Evolutionary conservation across 2,888 invertebrate genomes (phyloP), one percentile per base, ranked within the genome.

Genomic region (Diarsia rubi): DNA sequence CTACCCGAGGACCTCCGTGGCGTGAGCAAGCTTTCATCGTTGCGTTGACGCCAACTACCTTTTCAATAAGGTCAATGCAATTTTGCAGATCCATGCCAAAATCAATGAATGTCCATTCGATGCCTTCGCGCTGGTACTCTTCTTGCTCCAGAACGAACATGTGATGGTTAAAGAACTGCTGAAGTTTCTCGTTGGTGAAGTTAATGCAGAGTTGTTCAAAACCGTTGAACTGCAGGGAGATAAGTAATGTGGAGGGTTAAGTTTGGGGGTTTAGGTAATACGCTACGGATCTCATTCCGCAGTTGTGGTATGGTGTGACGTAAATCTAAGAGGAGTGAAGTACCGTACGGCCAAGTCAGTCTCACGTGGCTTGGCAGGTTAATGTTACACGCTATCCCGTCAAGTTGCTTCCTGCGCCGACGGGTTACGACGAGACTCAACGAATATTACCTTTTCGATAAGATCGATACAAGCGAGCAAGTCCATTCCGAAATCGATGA

Each of bases 201-300:
- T 99, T 99, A 98, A 99, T 99, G 97, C 99, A 99, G 95, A 99
- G 97, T 97, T 99, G 99, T 97, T 99, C 99, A 97, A 99, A 99
- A 96, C 99, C 98, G 97, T 99, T 99, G 97, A 95, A 98, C 98
- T 98, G 97, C 96, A 96, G 97, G 96, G 95, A 94, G 90, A 94
- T 93, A 87, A 86, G 88, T 94, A 93, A 94, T 90, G 92, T 90
- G 94, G 93, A 90, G 88, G 80, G 94, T 95, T 95, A 93, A 88
- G 92, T 93, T 94, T 89, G 89, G 86, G 91, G 91, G 90, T 90
- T 83, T 66, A 69, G 84, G 90, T 87, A 88, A 88, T 73, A 78
- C 71, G 87, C 92, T 93, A 92, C 95, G 96, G 96, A 96, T 95
- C 91, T 78, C 92, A 92, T 96, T 96, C 96, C 96, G 94, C 88